A percentile compares a stretch with the other conserved stretches of the same genome.
Evolutionary conservation across 1,140 invertebrate species (phyloP).

Genomic region (Lepidurus couesii): DNA sequence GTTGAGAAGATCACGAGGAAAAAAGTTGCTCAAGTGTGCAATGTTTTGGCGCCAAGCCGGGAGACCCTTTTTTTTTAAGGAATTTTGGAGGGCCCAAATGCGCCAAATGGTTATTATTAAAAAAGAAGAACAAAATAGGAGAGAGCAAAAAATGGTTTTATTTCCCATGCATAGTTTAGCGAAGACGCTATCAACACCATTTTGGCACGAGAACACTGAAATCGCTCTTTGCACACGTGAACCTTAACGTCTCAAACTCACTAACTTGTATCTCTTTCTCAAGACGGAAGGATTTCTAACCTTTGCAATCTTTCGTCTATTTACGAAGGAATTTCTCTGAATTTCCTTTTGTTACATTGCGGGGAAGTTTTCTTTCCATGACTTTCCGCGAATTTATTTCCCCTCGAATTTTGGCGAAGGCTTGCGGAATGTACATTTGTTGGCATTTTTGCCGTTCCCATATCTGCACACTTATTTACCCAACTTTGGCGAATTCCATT

Average conservation of each 20-base stretch:
- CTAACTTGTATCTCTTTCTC: background rate
- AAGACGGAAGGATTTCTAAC: background rate
- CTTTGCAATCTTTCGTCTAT: background rate
- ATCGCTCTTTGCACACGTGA: background rate
- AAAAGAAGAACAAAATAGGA: background rate
- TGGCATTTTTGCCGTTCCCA: too few species aligned
- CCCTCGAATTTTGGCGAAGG: too few species aligned
- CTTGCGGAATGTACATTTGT: too few species aligned
- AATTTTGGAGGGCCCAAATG: background rate
- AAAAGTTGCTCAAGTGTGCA: constrained; percentile 19
- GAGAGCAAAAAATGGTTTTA: background rate
- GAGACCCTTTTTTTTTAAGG: background rate
- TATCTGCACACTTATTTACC: too few species aligned
- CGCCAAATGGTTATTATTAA: background rate
- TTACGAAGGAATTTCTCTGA: too few species aligned
- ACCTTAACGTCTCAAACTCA: background rate
- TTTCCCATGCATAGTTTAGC: background rate
- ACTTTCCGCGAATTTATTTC: too few species aligned
- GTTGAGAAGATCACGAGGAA: constrained; percentile 12
- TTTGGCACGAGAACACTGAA: background rate
- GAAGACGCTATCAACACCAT: constrained; percentile 8
- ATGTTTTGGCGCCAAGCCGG: constrained; percentile 9
- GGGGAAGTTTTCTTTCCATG: too few species aligned
- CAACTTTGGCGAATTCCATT: too few species aligned
- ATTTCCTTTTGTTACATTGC: too few species aligned